Base-by-base conservation (phyloP, 2,888 invertebrate genomes). In the Cantharis lateralis region DNA sequence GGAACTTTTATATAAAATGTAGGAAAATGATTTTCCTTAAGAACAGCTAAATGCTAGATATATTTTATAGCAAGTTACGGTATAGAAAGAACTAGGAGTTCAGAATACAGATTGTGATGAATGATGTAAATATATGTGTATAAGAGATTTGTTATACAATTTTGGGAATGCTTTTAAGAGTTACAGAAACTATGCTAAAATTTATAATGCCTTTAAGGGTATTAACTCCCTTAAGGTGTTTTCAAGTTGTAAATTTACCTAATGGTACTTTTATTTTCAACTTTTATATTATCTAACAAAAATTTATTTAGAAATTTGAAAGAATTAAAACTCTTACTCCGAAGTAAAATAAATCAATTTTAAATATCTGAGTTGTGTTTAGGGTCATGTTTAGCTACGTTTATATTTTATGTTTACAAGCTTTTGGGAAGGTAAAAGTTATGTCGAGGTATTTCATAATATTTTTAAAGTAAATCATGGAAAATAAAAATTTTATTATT, bases 101-200 rank as follows among this genome's bases (percentile, higher is more conserved):
- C 64, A 66, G 64, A 66, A 24, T 66, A 24, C 18, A 66, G 64
- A 24, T 66, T 66, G 20, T 66, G 64, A 66, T 66, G 64, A 24
- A 66, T 24, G 64, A 66, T 24, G 18, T 66, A 66, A 18, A 66
- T 66, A 18, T 66, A 18, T 24, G 24, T 66, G 64, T 66, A 24
- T 66, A 66, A 66, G 24, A 66, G 64, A 66, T 66, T 66, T 66
- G 64, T 66, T 66, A 66, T 20, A 66, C 64, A 18, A 66, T 66
- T 66, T 66, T 66, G n/a, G 20, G 24, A 66, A 66, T 66, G 64
- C 64, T 66, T 66, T 66, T 66, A 66, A 66, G 64, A 66, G 64
- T 66, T 66, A 16, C 20, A 66, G 64, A 66, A 66, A 66, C 20
- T 66, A 24, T 66, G 64, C n/a, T 66, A 15, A 66, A 66, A 66